Conservation (phyloP, 2,797 vertebrate genomes). For the Anableps anableps region DNA sequence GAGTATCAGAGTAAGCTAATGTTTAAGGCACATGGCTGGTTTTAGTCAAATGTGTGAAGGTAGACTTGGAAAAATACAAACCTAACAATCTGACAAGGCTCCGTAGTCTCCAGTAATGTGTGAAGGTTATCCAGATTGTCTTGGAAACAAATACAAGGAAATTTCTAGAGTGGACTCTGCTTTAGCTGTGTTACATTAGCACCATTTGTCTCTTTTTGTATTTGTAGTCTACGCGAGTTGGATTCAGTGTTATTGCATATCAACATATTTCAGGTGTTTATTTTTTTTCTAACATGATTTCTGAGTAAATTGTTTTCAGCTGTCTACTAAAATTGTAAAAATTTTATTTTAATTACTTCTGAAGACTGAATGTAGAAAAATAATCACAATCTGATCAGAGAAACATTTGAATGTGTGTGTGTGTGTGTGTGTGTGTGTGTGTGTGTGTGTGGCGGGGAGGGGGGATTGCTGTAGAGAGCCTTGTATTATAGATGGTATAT, state of each 20-base stretch:
- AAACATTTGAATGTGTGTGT: conserved; percentile 15
- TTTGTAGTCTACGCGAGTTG: conserved; percentile 1
- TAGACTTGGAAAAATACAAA: conserved; percentile 3
- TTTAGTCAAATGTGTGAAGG: not conserved
- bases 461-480: conserved; percentile 17
- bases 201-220: not conserved
- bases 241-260: conserved; percentile 34
- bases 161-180: not conserved
- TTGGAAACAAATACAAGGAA: not conserved
- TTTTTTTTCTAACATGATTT: conserved; percentile 16
- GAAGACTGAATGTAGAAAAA: conserved; percentile 72
- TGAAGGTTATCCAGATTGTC: not conserved
- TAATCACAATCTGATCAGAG: conserved; percentile 48
- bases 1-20: too few relatives aligned
- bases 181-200: not conserved
- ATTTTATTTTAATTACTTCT: conserved; percentile 53
- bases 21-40: too few relatives aligned
- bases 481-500: conserved; percentile 53
- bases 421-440: too few relatives aligned
- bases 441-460: not conserved
- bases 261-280: conserved; percentile 34
- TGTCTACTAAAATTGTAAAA: conserved; percentile 54
- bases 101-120: not conserved
- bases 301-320: conserved; percentile 65
- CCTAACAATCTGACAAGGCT: not conserved